phyloP scores from a whole-genome alignment of 2,113 vertebrate species.

The Rhadina sibilatrix region DNA sequence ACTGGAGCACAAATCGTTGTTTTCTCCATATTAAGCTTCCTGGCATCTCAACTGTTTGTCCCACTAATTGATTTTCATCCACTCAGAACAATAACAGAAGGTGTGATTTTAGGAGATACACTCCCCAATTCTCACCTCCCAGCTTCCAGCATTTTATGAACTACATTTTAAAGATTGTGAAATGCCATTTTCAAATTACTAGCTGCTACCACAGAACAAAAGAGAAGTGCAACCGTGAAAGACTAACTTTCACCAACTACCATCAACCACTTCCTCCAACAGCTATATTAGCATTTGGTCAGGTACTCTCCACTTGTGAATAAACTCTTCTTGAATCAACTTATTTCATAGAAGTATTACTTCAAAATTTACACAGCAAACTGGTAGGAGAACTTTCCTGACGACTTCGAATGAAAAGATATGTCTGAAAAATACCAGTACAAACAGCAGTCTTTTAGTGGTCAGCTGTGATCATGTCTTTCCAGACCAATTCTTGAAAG shows the following conservation, averaged over 20 bases:
- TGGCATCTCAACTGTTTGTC: fast-evolving
- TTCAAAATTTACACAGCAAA: neutral
- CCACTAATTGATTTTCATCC: neutral
- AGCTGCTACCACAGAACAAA: neutral
- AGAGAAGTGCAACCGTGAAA: neutral
- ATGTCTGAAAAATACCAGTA: neutral
- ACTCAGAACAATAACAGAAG: neutral
- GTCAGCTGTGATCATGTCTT: neutral
- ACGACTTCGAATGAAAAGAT: neutral
- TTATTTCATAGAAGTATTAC: neutral
- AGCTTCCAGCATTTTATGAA: neutral
- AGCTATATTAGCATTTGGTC: neutral
- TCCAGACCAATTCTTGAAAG: neutral
- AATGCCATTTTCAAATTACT: neutral
- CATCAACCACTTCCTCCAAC: neutral
- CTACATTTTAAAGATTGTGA: neutral
- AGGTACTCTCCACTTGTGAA: neutral
- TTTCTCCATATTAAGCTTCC: neutral
- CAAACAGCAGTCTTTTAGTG: neutral
- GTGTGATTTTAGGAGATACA: neutral
- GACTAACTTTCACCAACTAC: neutral
- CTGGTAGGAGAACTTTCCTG: neutral
- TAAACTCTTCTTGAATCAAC: neutral
- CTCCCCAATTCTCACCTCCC: neutral
- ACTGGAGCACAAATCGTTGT: neutral